Conservation (phyloP, 2,113 vertebrate species). For the Vidua chalybeata region DNA sequence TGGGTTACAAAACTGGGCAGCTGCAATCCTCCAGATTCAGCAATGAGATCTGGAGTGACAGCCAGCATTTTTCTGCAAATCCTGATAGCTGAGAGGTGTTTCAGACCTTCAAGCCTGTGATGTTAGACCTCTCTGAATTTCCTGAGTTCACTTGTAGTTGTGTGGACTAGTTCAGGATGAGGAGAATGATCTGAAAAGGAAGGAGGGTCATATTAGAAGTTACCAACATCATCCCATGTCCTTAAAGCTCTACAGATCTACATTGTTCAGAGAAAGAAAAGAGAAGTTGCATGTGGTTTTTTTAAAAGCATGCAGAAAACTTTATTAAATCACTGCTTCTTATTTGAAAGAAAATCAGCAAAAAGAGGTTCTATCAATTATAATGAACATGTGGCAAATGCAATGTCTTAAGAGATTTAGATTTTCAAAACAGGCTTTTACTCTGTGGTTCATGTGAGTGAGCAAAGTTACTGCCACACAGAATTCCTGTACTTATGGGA, state of each 20-base stretch:
- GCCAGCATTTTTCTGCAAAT: neutral
- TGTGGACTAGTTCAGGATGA: neutral
- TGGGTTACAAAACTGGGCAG: neutral
- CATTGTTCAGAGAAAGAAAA: neutral
- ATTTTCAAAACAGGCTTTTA: neutral
- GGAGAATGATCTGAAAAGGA: neutral
- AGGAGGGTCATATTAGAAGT: neutral
- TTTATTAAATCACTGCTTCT: neutral
- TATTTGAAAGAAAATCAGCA: neutral
- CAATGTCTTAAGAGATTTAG: neutral
- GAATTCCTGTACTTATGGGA: neutral
- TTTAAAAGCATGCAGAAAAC: neutral
- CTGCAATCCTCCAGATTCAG: neutral
- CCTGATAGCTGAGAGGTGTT: neutral
- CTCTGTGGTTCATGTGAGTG: neutral
- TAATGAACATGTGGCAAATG: neutral
- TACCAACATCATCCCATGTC: neutral
- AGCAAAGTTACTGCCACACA: neutral
- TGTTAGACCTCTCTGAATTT: neutral
- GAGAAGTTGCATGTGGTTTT: neutral
- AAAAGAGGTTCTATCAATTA: neutral
- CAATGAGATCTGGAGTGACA: neutral
- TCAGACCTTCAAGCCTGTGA: neutral
- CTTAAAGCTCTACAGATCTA: neutral
- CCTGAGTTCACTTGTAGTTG: neutral